A percentile compares a stretch with the other conserved stretches of the same genome.
These are phyloP conservation scores for Nibea coibor DNA, from an alignment of 2,113 vertebrate genomes.

Conservation along the genomic window DNA sequence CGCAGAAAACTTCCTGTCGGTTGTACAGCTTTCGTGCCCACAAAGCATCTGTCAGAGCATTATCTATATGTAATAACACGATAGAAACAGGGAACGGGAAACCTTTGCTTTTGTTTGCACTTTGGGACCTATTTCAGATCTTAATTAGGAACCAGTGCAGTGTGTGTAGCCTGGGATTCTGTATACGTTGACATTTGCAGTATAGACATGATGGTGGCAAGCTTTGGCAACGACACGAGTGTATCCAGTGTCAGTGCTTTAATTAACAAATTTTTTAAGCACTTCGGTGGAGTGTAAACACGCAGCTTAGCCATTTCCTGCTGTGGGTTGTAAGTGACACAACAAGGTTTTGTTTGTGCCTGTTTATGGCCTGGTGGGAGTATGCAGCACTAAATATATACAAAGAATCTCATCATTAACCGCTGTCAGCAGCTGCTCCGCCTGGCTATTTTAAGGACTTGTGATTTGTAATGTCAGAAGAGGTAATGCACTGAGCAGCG, in stretches of 20 bases:
- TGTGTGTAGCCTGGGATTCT: slow-evolving; percentile 24
- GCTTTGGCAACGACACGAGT: background rate
- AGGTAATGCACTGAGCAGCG: slow-evolving; percentile 44
- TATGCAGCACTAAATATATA: slow-evolving; percentile 45
- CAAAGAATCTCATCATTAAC: slow-evolving; percentile 64
- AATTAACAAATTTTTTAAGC: background rate
- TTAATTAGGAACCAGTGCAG: background rate
- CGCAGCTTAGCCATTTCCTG: background rate
- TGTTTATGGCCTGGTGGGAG: slow-evolving; percentile 66
- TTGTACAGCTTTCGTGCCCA: background rate
- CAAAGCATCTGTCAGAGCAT: background rate
- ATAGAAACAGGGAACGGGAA: background rate
- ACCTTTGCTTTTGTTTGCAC: background rate
- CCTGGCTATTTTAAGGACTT: slow-evolving; percentile 72
- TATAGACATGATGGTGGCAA: background rate
- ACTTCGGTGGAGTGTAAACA: slow-evolving; percentile 24
- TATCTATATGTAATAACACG: background rate
- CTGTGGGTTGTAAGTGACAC: slow-evolving; percentile 26
- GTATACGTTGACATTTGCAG: slow-evolving; percentile 44
- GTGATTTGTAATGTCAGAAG: slow-evolving; percentile 77
- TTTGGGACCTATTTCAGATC: slow-evolving; percentile 15
- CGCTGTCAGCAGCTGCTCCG: slow-evolving; percentile 71
- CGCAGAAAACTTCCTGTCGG: background rate
- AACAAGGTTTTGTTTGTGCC: slow-evolving; percentile 67
- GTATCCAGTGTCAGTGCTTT: slow-evolving; percentile 16